Conservation (phyloP, 2,113 vertebrate genomes). For the Dryoscopus gambensis region DNA sequence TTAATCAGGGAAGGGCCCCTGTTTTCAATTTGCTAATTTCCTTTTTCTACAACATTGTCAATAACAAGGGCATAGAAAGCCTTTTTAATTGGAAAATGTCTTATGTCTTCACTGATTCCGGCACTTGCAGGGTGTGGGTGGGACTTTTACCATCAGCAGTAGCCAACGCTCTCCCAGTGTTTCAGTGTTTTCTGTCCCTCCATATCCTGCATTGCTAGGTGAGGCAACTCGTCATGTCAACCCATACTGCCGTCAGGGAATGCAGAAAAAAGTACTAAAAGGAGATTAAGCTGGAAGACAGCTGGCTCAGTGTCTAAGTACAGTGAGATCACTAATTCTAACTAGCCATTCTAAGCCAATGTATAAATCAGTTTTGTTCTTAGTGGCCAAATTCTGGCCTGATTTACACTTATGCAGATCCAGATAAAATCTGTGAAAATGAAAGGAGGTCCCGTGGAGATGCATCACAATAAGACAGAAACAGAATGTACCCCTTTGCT, state of each 20-base stretch:
- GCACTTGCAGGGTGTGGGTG: not conserved
- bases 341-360: not conserved
- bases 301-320: not conserved
- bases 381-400: not conserved
- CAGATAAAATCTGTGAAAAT: not conserved
- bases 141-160: fast-evolving
- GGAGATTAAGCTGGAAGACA: not conserved
- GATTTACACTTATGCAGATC: not conserved
- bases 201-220: not conserved
- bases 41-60: not conserved
- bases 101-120: not conserved
- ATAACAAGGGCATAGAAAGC: not conserved
- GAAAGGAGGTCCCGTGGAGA: not conserved
- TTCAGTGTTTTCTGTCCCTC: not conserved
- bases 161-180: not conserved
- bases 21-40: not conserved
- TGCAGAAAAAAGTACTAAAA: not conserved
- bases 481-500: not conserved
- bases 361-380: not conserved
- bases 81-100: not conserved
- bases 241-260: not conserved
- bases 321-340: not conserved
- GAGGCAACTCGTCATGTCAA: not conserved
- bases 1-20: not conserved
- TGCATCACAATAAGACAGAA: not conserved